Evolutionary conservation across 2,797 vertebrate species (phyloP).

Genomic region (Agapornis canus): DNA sequence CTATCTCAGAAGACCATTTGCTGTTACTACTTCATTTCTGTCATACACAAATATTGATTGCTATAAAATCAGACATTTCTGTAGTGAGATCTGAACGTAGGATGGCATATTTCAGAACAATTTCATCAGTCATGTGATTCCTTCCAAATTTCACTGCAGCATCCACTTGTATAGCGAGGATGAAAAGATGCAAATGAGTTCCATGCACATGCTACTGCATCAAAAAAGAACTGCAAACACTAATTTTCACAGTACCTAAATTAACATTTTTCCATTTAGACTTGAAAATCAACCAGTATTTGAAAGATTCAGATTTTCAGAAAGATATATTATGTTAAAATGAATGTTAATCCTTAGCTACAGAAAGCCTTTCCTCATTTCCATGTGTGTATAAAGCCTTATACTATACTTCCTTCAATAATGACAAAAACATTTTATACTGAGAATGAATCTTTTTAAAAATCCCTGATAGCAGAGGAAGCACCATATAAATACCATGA

Average conservation of each 20-base stretch:
- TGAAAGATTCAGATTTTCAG: background rate
- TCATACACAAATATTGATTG: background rate
- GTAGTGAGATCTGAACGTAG: background rate
- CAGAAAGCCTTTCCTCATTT: background rate
- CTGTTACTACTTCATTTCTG: background rate
- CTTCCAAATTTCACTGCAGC: constrained; percentile 13
- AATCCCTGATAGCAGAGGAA: background rate
- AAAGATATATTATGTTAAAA: background rate
- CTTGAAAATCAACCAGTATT: background rate
- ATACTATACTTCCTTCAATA: background rate
- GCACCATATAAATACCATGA: background rate
- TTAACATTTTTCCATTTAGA: background rate
- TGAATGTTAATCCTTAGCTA: background rate
- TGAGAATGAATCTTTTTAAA: background rate
- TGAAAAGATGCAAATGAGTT: constrained; percentile 4
- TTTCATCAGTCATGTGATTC: background rate
- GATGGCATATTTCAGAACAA: background rate
- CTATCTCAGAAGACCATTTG: background rate
- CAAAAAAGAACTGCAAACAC: constrained; percentile 13
- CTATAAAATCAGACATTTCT: background rate
- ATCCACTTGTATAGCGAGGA: background rate
- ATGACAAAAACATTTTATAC: background rate
- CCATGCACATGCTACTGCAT: background rate
- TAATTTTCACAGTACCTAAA: constrained; percentile 19
- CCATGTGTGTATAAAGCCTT: background rate